phyloP scores from a whole-genome alignment of 35 echinoderm and acorn worm species.

The Lytechinus variegatus region DNA sequence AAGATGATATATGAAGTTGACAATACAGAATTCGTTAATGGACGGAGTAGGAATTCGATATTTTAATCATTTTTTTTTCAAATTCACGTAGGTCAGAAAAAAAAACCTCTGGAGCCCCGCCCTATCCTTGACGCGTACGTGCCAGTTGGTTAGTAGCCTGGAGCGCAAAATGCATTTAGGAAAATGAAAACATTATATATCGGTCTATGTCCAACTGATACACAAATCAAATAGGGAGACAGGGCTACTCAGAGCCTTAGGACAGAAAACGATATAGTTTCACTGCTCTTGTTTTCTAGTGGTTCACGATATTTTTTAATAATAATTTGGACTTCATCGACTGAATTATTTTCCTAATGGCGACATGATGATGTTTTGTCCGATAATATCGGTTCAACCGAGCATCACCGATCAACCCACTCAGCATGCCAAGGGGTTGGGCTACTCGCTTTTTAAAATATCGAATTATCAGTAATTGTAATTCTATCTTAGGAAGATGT shows the following conservation, averaged over 20 bases:
- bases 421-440: neutral
- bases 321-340: too few species aligned
- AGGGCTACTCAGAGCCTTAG: neutral
- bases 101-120: neutral
- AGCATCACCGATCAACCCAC: too few species aligned
- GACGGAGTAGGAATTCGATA: neutral
- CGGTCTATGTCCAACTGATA: neutral
- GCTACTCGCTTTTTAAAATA: neutral
- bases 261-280: neutral
- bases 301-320: neutral
- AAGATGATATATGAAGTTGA: neutral
- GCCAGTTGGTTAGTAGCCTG: neutral
- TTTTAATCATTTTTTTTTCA: neutral
- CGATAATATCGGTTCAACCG: neutral
- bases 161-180: neutral
- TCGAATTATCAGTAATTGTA: neutral
- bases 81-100: neutral
- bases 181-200: neutral
- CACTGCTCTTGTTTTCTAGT: neutral
- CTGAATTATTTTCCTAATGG: neutral
- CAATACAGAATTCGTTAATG: neutral
- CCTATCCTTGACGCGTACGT: neutral
- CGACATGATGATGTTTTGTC: neutral
- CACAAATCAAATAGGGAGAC: neutral
- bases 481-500: neutral